Base-by-base conservation (phyloP, 2,888 invertebrate species). In the Nomada flava region DNA sequence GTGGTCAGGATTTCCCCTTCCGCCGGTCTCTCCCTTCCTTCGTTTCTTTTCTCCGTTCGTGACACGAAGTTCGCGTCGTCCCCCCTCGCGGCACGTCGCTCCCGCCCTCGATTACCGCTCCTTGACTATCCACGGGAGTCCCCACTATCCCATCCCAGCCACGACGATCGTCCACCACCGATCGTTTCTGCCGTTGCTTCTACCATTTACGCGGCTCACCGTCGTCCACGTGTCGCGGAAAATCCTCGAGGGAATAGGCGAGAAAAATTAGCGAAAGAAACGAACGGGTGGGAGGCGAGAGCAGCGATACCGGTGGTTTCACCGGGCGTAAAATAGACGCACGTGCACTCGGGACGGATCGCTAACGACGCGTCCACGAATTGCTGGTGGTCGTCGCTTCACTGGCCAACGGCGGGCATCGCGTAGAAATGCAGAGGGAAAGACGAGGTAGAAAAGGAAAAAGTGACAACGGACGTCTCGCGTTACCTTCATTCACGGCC, bases 1-100 rank as follows among this genome's bases (percentile, higher is more conserved):
- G 91, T 91, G 90, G 89, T 89, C 89, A 89, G 90, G 85, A 88
- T 86, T 91, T 89, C 90, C 90, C 91, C 91, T 89, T 88, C 87
- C 84, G 87, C 80, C 52, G 36, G 55, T 53, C 60, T 20, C 74
- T 76, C 73, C 78, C 80, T 76, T 64, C 74, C 81, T 47, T 57
- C 29, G 23, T 55, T 59, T 50, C 60, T 60, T 59, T 67, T 63
- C 63, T 59, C 53, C 47, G 44, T 18, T 53, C 77, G 18, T 26
- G 53, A 53, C 20, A n/a, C 53, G 53, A 53, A 53, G 20, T n/a
- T 70, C 52, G 1, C 29, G 15, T 47, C 47, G 47, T 52, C 69
- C 26, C 60, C 53, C 64, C 53, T 69, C 69, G 42, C 55, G 52
- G 36, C 53, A 3, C 59, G n/a, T 10, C 70, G 57, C 63, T 42